phyloP scores from a whole-genome alignment of 1,140 invertebrate species.

The Arion vulgaris region DNA sequence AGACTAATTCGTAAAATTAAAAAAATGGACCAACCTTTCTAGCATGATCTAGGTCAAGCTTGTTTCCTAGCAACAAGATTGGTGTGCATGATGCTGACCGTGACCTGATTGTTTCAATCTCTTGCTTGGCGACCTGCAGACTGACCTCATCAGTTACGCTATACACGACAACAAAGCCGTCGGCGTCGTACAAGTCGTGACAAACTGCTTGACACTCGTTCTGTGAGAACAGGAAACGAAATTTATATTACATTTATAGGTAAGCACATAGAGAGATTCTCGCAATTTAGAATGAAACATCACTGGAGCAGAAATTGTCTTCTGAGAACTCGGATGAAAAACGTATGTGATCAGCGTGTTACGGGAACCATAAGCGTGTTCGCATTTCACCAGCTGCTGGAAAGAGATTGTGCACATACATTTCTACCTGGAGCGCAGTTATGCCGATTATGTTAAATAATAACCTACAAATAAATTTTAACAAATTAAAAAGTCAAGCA shows the following conservation, averaged over 20 bases:
- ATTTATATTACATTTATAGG: too few species aligned
- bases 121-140: not conserved
- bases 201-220: conserved; percentile 28
- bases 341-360: too few species aligned
- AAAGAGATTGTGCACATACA: too few species aligned
- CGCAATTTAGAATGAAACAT: not conserved
- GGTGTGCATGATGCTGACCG: conserved; percentile 62
- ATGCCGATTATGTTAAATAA: too few species aligned
- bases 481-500: too few species aligned
- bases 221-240: not conserved
- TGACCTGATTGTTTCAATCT: conserved; percentile 13
- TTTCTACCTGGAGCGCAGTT: too few species aligned
- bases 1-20: not conserved
- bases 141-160: conserved; percentile 37
- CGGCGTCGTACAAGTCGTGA: conserved; percentile 32
- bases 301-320: not conserved
- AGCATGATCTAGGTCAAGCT: conserved; percentile 85
- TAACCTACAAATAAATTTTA: too few species aligned
- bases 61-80: conserved; percentile 84
- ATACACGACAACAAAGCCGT: conserved; percentile 45
- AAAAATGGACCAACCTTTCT: conserved; percentile 73
- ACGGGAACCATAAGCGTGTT: too few species aligned
- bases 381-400: too few species aligned
- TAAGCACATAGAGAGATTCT: not conserved
- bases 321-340: not conserved